Base-by-base conservation (phyloP, 2,888 invertebrate species). In the Archips crataeganus region DNA sequence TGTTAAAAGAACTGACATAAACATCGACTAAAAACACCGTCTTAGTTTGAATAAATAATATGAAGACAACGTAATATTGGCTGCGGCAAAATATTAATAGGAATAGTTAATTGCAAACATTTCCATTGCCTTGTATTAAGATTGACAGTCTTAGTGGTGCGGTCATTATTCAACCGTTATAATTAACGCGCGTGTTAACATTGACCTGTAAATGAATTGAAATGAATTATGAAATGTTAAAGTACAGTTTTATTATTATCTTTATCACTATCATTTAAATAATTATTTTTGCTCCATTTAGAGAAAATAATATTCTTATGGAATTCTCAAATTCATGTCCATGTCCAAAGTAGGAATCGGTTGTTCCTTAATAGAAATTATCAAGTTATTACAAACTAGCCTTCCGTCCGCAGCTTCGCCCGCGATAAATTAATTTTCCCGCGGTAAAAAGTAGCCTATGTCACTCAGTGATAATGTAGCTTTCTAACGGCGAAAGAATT, bases 181-280 rank as follows among this genome's bases (percentile, higher is more conserved):
- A 71, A 75, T 75, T 71, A 71, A 71, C 75, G 62, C 49, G 39
- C 67, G 49, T 63, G 82, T 84, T 88, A 84, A 87, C 91, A 91
- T 90, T 92, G 91, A 89, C 87, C 89, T 79, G 75, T 84, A 81
- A 82, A 80, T 80, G 84, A 90, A 88, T 89, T 89, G 87, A 86
- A 78, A 77, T 78, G 77, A 78, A 79, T 82, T 82, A 80, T 80
- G 79, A 81, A 36, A 68, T 73, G 57, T 71, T 65, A 60, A 74
- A 65, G 69, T 42, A 74, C 69, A 51, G 60, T 60, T 60, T 64
- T 54, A 65, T 74, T 60, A 60, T 64, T 54, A 65, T 74, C 61
- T 74, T 61, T 64, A 74, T 61, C 60, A 61, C 13, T 45, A 34
- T 51, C n/a, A 49, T 49, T 49, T 49, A n/a, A 49, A 49, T n/a